Base-by-base conservation (phyloP, 2,888 invertebrate species). In the Sepiola atlantica region DNA sequence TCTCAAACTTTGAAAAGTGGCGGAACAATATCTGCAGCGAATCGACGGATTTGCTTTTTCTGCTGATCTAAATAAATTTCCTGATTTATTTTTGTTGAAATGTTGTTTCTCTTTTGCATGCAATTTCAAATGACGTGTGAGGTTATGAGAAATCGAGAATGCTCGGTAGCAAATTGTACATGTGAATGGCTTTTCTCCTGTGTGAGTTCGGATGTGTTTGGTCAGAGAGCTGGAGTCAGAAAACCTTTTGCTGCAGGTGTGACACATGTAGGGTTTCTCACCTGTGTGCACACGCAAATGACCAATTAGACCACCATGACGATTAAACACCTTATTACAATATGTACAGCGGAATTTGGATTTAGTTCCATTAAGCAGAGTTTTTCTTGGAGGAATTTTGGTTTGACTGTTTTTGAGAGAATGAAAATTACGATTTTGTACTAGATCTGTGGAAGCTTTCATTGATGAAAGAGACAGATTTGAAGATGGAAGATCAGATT, bases 291-390 rank as follows among this genome's bases (percentile, higher is more conserved):
- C 77, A 3, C 77, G 28, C 77, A 77, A 77, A n/a, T 77, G 77
- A 77, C 77, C 77, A 77, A 77, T 77, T n/a, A 77, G n/a, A 77
- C 77, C 77, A 12, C n/a, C 77, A 77, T n/a, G 77, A 77, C 77
- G 77, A n/a, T 28, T 77, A n/a, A 77, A 77, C 12, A n/a, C n/a
- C n/a, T 77, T 77, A 12, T 28, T n/a, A 28, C 77, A 77, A 16
- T 77, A 77, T n/a, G 77, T 10, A n/a, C 77, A 77, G 16, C 12
- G 77, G n/a, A 77, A 77, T 77, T 77, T 77, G 77, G 3, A 77
- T 2, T n/a, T 77, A 8, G 28, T 77, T 77, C n/a, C 77, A 77
- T 77, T n/a, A 77, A 77, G 1, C 6, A 8, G 24, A n/a, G 77
- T 77, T 77, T 77, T 10, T 21, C 8, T 61, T 45, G 45, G 8